Evolutionary conservation across 2,113 vertebrate genomes (phyloP), one percentile per base, ranked within the genome.

Genomic region (Empidonax traillii): DNA sequence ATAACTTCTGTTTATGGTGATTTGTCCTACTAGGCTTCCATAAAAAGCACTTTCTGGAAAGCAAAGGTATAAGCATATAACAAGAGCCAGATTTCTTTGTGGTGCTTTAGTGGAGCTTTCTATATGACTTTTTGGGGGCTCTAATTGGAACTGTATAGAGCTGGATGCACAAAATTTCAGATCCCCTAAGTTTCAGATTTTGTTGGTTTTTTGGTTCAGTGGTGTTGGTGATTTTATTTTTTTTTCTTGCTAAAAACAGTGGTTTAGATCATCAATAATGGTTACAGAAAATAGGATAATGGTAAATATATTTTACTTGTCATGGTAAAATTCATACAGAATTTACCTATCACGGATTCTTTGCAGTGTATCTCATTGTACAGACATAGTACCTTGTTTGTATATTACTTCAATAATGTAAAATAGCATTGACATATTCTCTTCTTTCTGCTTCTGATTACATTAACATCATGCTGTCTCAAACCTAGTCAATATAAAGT

Each of bases 101-200:
- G 8, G 12, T 59, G 9, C 8, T 61, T 71, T 44, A 7, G 10
- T 15, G 78, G 1, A 3, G 5, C 1, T 86, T 84, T 30, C 30
- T 46, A 12, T n/a, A 58, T 37, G 0, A 63, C 4, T 3, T 46
- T n/a, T 20, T 33, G 4, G 5, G 5, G 3, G 5, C 4, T 81
- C 7, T 59, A 61, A 33, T 15, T 55, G 6, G 14, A 87, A 55
- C 5, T 58, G 11, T 30, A n/a, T 30, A 31, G 84, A 69, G 9
- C 6, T 46, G 27, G 9, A 35, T 63, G 59, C 8, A 56, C 10
- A 49, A 49, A 35, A 85, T 61, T 14, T 87, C 15, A 72, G 10
- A 22, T 2, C 3, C 31, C 9, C 65, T 51, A 61, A 52, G 8
- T 51, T 67, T 46, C 3, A 46, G 6, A 3, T 55, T 83, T 20